Evolutionary conservation across 1,140 invertebrate species (phyloP).

Genomic region (Caenorhabditis latens): DNA sequence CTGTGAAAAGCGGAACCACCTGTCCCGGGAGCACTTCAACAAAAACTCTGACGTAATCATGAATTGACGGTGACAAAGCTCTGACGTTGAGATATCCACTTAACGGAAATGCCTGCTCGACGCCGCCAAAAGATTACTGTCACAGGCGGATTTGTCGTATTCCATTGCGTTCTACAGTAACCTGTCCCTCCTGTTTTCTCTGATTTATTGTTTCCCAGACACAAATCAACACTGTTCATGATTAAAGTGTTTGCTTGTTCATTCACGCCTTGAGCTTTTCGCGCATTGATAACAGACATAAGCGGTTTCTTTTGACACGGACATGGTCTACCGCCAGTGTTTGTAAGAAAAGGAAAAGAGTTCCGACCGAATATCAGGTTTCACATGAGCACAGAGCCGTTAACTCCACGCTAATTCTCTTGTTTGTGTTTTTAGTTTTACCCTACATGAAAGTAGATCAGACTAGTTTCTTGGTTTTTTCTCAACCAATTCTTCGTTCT

Average conservation of each 20-base stretch:
- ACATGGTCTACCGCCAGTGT: slow-evolving; percentile 54
- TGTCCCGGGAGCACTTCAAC: not conserved
- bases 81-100: slow-evolving; percentile 18
- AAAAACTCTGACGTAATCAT: slow-evolving; percentile 33
- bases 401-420: not conserved
- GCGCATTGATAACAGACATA: slow-evolving; percentile 47
- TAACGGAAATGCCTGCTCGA: slow-evolving; percentile 41
- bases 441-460: not conserved
- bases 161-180: not conserved
- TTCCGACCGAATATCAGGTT: slow-evolving; percentile 4
- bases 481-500: not conserved
- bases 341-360: not conserved
- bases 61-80: slow-evolving; percentile 37
- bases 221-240: not conserved
- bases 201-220: not conserved
- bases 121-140: slow-evolving; percentile 37
- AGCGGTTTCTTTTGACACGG: slow-evolving; percentile 56
- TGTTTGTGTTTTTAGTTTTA: not conserved
- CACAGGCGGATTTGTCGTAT: not conserved
- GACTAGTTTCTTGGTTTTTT: not conserved
- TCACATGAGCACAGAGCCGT: slow-evolving; percentile 1
- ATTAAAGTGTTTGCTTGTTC: slow-evolving; percentile 32
- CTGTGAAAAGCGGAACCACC: slow-evolving; percentile 31
- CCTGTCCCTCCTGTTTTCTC: not conserved
- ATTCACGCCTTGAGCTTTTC: slow-evolving; percentile 32